These are phyloP conservation scores for Ahaetulla prasina DNA, from an alignment of 2,113 vertebrate species.

Conservation along the genomic window DNA sequence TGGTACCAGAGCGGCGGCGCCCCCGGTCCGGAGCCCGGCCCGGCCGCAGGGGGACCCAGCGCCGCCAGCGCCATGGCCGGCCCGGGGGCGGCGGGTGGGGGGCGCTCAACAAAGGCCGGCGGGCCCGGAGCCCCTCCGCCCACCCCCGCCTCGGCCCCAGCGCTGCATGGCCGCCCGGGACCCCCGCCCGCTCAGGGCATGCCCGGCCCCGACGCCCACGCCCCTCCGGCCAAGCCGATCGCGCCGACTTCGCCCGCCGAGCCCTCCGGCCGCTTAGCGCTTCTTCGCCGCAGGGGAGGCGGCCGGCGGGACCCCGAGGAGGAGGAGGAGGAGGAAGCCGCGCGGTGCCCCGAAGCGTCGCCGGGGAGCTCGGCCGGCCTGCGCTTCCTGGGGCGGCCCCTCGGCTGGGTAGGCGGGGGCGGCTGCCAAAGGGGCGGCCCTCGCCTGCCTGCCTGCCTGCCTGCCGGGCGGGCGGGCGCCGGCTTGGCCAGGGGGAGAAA, in stretches of 20 bases:
- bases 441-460: not conserved
- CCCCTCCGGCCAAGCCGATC: not conserved
- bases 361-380: not conserved
- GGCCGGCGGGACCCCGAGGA: no score
- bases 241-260: not conserved
- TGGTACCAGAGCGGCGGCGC: slow-evolving; percentile 83
- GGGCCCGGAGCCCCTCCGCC: not conserved
- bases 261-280: not conserved
- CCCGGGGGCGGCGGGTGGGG: slow-evolving; percentile 42
- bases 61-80: not conserved
- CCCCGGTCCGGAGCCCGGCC: slow-evolving; percentile 58
- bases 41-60: not conserved
- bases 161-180: not conserved
- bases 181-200: slow-evolving; percentile 2
- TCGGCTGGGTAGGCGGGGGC: no score
- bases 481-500: no score
- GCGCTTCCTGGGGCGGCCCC: not conserved
- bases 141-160: not conserved
- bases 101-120: not conserved
- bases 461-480: not conserved
- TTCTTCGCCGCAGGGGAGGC: not conserved
- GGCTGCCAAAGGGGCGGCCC: not conserved
- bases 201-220: not conserved
- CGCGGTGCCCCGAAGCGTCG: not conserved
- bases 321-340: not conserved